Evolutionary conservation across 2,113 vertebrate species (phyloP), one percentile per base, ranked within the genome.

Genomic region (Ciconia boyciana): DNA sequence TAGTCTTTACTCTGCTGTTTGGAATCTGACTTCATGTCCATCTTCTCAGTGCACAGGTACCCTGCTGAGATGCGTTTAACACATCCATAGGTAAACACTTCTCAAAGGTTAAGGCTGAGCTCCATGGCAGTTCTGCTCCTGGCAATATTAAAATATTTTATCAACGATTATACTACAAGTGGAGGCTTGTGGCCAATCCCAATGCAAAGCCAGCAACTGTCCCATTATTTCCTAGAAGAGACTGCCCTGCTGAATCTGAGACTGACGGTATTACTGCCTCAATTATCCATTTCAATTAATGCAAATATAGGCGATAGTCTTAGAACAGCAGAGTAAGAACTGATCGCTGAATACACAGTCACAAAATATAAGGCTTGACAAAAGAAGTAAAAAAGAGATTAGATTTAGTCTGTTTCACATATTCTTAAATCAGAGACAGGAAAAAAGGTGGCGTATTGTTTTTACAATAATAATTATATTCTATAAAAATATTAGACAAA

Each of bases 21-120:
- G 87, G 89, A 93, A 92, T 88, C 68, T 80, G 65, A 66, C 71
- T 97, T 72, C 54, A 77, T 89, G 91, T 85, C 94, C 95, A 84
- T 65, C 78, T 78, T 70, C 69, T 84, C 78, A 95, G 17, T 58
- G 94, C 60, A 89, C 36, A 95, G 93, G 70, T 75, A 93, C 77
- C 64, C 93, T 80, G 93, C 60, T 91, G 95, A 85, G 95, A 88
- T 92, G 85, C 7, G 31, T 89, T 95, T 96, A 97, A 94, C 93
- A 90, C 80, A 95, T 87, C 89, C 97, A 86, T 60, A 91, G 95
- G 81, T 83, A 98, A 98, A 97, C 76, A 97, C 36, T 97, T 86
- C 80, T 95, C 79, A 90, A 92, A 96, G 95, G 96, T 98, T 97
- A 97, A 90, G 94, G 83, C 94, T 94, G 94, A 96, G 68, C 65